phyloP scores from a whole-genome alignment of 1,140 invertebrate genomes.

The Trissolcus basalis region DNA sequence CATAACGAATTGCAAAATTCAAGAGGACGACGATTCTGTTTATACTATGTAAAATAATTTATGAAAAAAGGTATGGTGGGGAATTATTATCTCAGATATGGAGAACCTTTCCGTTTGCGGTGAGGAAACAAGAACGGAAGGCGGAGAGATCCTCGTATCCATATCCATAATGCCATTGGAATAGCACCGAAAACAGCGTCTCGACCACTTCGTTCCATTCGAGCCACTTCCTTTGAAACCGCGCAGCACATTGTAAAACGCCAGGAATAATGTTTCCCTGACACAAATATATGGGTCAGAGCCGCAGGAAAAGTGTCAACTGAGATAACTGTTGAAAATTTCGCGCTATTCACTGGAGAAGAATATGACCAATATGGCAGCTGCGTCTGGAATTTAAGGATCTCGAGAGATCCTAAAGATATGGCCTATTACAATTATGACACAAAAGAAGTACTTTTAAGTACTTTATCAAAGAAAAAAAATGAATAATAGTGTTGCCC shows the following conservation, averaged over 20 bases:
- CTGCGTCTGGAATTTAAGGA: conserved; percentile 19
- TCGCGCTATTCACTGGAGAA: conserved; percentile 30
- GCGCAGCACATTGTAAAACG: conserved; percentile 25
- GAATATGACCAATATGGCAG: conserved; percentile 40
- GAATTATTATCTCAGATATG: background rate
- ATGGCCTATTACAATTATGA: background rate
- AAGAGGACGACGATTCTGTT: too few relatives aligned
- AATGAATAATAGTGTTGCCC: too few relatives aligned
- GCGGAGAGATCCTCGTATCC: conserved; percentile 34
- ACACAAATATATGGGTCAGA: conserved; percentile 40
- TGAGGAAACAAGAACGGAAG: background rate
- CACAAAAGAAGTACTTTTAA: background rate
- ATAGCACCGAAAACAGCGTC: conserved; percentile 36
- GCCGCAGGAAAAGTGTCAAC: conserved; percentile 31
- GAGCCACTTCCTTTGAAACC: conserved; percentile 41
- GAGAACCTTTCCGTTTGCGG: conserved; percentile 44
- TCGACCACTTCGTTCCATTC: conserved; percentile 33
- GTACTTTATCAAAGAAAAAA: background rate
- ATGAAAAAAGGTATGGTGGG: too few relatives aligned
- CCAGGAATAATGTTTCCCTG: conserved; percentile 27
- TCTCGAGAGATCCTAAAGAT: background rate
- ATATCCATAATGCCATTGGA: conserved; percentile 44
- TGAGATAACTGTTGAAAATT: conserved; percentile 42
- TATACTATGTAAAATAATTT: too few relatives aligned
- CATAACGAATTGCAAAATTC: too few relatives aligned